Conservation (phyloP, 2,797 vertebrate species). For the Mormyrus hasselquistii region DNA sequence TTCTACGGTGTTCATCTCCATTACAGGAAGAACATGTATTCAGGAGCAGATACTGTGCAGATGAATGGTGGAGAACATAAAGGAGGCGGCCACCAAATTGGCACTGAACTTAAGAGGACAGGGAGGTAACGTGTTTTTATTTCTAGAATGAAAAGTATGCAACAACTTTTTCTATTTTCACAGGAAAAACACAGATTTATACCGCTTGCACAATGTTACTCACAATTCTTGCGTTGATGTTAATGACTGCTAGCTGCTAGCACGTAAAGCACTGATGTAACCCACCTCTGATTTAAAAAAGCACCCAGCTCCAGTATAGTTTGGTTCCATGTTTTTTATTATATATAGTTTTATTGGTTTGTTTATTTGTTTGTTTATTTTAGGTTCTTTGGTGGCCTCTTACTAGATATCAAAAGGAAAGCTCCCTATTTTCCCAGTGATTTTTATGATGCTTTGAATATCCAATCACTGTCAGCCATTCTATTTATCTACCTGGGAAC, state of each 20-base stretch:
- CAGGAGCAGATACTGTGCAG: slow-evolving; percentile 80
- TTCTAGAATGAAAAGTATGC: neutral
- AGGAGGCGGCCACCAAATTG: slow-evolving; percentile 75
- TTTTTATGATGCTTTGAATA: slow-evolving; percentile 86
- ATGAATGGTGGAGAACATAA: slow-evolving; percentile 88
- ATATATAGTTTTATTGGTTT: neutral
- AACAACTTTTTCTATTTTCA: neutral
- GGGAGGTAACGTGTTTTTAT: slow-evolving; percentile 66
- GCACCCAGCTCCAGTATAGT: neutral
- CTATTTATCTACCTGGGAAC: slow-evolving; percentile 97
- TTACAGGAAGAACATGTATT: slow-evolving; percentile 88
- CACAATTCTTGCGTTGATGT: neutral
- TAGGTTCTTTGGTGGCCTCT: slow-evolving; percentile 90
- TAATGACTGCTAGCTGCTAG: neutral
- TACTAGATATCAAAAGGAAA: slow-evolving; percentile 96
- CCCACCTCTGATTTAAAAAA: neutral
- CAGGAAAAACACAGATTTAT: neutral
- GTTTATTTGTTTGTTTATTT: neutral
- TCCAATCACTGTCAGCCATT: slow-evolving; percentile 88
- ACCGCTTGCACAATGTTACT: neutral
- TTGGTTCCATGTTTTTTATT: neutral
- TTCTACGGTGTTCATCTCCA: neutral
- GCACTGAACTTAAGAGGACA: slow-evolving; percentile 81
- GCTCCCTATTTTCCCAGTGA: slow-evolving; percentile 86
- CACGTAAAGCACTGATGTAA: neutral